Conservation (phyloP, 92 coral and sea anemone species). For the Plumapathes pennacea region DNA sequence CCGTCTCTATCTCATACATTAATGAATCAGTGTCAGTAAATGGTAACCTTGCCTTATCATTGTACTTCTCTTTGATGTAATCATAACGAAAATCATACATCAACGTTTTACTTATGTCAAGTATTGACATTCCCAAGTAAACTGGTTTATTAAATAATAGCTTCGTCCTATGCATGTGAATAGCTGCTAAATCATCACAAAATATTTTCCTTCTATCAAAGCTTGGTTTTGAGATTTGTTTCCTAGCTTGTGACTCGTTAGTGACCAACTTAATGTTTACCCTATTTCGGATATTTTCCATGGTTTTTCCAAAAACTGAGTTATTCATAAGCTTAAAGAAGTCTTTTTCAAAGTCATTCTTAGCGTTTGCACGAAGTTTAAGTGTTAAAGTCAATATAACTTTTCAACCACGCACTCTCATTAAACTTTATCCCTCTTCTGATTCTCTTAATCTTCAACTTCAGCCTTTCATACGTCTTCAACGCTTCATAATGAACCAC, state of each 20-base stretch:
- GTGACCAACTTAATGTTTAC: slow-evolving; percentile 39
- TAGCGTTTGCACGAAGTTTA: slow-evolving; percentile 24
- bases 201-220: too few species aligned
- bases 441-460: slow-evolving; percentile 32
- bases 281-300: slow-evolving; percentile 48
- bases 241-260: slow-evolving; percentile 13
- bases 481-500: slow-evolving; percentile 24
- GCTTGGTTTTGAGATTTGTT: too few species aligned
- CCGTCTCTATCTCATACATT: too few species aligned
- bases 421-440: slow-evolving; percentile 38
- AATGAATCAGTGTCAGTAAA: too few species aligned
- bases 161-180: too few species aligned
- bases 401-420: slow-evolving; percentile 39
- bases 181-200: too few species aligned
- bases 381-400: slow-evolving; percentile 37
- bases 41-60: too few species aligned
- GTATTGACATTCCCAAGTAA: too few species aligned
- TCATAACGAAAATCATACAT: too few species aligned
- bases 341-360: slow-evolving; percentile 43
- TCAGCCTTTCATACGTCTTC: slow-evolving; percentile 11
- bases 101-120: too few species aligned
- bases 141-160: too few species aligned
- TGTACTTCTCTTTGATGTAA: too few species aligned
- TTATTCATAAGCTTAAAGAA: slow-evolving; percentile 55
- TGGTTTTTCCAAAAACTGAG: slow-evolving; percentile 37